Percentiles rank a stretch among this genome's conserved stretches.
Evolutionary conservation across 2,113 vertebrate genomes (phyloP).

Genomic region (Nannospalax galili): DNA sequence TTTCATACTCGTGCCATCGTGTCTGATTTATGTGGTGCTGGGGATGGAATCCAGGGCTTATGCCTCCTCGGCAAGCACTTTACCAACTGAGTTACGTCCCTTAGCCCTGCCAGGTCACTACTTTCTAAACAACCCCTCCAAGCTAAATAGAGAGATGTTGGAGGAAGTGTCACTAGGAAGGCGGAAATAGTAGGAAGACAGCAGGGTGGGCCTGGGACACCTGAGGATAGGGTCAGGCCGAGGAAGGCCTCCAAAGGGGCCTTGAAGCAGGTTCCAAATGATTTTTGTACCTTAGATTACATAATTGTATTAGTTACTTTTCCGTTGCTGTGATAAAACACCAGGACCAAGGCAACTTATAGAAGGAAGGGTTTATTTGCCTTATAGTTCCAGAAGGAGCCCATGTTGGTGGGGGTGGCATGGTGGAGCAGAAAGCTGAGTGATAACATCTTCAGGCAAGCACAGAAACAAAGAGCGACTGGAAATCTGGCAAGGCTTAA

Average conservation of each 20-base stretch:
- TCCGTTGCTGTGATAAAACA: too few species aligned
- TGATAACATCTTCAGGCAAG: too few species aligned
- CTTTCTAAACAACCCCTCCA: not conserved
- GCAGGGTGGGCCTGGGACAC: too few species aligned
- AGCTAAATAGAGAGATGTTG: not conserved
- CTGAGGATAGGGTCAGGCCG: not conserved
- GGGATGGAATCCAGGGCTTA: not conserved
- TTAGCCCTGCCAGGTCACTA: too few species aligned
- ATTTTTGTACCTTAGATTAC: not conserved
- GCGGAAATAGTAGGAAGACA: too few species aligned
- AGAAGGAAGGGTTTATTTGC: too few species aligned
- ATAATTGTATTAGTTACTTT: not conserved
- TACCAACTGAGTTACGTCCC: not conserved
- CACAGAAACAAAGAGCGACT: too few species aligned
- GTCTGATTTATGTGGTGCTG: not conserved
- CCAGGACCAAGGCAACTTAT: too few species aligned
- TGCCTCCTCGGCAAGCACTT: not conserved
- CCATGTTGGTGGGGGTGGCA: too few species aligned
- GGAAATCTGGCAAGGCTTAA: too few species aligned
- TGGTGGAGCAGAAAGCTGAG: too few species aligned
- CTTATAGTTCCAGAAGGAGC: too few species aligned
- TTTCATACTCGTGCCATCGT: accelerated
- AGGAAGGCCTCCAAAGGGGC: not conserved
- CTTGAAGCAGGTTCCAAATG: not conserved
- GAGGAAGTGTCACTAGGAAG: not conserved